phyloP scores from a whole-genome alignment of 2,797 vertebrate species.

The Chloroceryle inda region DNA sequence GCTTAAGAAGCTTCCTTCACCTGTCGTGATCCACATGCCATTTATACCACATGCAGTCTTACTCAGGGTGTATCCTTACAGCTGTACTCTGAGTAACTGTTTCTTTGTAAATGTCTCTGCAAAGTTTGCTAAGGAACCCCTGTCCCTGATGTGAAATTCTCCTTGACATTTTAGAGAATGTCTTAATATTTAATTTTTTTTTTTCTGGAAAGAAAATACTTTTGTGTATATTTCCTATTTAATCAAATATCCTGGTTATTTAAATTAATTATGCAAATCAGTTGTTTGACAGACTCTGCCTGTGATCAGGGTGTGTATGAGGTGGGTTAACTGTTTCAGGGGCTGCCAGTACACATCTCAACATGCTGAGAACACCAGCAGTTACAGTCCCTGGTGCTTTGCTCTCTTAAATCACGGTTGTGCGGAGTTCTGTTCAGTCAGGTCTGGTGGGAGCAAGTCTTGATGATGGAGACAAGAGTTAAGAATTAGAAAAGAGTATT shows the following conservation, averaged over 20 bases:
- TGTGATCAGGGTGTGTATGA: neutral
- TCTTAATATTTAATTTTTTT: slow-evolving; percentile 21
- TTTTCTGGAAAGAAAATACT: neutral
- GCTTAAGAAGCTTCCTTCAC: neutral
- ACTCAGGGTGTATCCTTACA: neutral
- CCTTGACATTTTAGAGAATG: neutral
- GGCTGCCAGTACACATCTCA: neutral
- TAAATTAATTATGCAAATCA: slow-evolving; percentile 56
- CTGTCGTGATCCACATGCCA: neutral
- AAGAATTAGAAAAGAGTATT: slow-evolving; percentile 28
- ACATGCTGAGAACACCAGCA: slow-evolving; percentile 23
- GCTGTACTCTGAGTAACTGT: neutral
- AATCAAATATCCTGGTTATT: slow-evolving; percentile 24
- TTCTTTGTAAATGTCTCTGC: neutral
- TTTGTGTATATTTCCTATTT: slow-evolving; percentile 16
- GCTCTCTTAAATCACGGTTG: neutral
- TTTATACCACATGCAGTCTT: neutral
- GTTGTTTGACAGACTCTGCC: slow-evolving; percentile 26
- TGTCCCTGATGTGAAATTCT: neutral
- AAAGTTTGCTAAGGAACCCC: neutral
- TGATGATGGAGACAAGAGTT: neutral
- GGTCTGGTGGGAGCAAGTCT: neutral
- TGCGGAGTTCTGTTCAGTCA: neutral
- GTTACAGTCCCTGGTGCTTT: slow-evolving; percentile 43
- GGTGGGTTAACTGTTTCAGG: slow-evolving; percentile 18